Base-by-base conservation (phyloP, 1,140 invertebrate species). In the Heliconius melpomene region DNA sequence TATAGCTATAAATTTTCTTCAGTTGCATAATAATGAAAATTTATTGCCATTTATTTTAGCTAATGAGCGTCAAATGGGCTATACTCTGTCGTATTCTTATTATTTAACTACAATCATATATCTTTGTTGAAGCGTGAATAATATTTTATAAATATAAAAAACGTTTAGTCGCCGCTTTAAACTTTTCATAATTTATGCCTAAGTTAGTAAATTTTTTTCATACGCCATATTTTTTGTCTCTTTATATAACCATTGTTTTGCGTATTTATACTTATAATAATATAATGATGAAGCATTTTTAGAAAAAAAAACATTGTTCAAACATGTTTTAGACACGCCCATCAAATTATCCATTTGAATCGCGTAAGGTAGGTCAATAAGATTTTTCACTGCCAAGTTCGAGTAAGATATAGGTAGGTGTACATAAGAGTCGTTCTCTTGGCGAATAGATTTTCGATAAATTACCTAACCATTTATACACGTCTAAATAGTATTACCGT, bases 321-420 rank as follows among this genome's bases (percentile, higher is more conserved):
- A 26, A 26, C 8, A 23, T 13, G 3, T 66, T 29, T 66, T 13
- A 72, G 46, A 54, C 78, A 75, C 78, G 74, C 78, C 78, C 74
- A 75, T 79, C 74, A 54, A 40, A 79, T 79, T 5, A 75, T 29
- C 60, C 26, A 29, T 66, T 72, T 71, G 38, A 26, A 71, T 72
- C 66, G 57, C 74, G 74, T 83, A 79, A 81, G 82, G 82, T 81
- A 83, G 77, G 82, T 79, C 79, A 80, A 83, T 72, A 75, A 80
- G 50, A 32, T n/a, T 80, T 71, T 72, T 80, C 79, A 80, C 36
- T 80, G 79, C 79, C 79, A 80, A 80, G 74, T 78, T 46, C 73
- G 52, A 32, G 16, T 78, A 78, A 36, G 20, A n/a, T 78, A 32
- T 32, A 32, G 32, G 46, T 78, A 29, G 72, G 29, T n/a, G 66